Evolutionary conservation across 2,888 invertebrate genomes (phyloP), one percentile per base, ranked within the genome.

Genomic region (Lepidocyrtinus sp.): DNA sequence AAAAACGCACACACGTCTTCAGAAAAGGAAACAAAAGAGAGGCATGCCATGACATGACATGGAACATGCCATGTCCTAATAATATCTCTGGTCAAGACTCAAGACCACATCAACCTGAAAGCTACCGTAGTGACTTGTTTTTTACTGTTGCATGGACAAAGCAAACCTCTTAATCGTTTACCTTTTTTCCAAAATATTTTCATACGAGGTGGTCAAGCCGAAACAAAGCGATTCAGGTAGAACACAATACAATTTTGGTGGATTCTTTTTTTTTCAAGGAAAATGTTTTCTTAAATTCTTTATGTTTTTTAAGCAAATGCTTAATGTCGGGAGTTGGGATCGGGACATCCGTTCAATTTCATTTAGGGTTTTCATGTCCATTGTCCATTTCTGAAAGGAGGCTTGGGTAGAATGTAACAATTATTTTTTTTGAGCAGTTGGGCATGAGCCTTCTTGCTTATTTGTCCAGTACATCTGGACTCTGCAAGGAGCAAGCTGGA

Each of bases 91-190:
- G n/a, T n/a, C n/a, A n/a, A n/a, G n/a, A n/a, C n/a, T n/a, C n/a
- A n/a, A n/a, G n/a, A n/a, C n/a, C n/a, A n/a, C n/a, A n/a, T n/a
- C n/a, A n/a, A 65, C 50, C 55, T 61, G 74, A 67, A 74, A 24
- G 68, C 46, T 68, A 75, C 61, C 50, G 21, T 25, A 2, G 17
- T 68, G 24, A 12, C 25, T 17, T 72, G 63, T n/a, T n/a, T n/a
- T 67, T 67, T 55, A 19, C 61, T 62, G 45, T 75, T 76, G 69
- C 75, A 64, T 70, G 75, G 70, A 76, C 64, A 76, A 76, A 76
- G 63, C 70, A 64, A 76, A 64, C 63, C 75, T 64, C 69, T 70
- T 70, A 70, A 76, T 76, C 70, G 69, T 64, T 69, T 50, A 55
- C 69, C 64, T 69, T 69, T 75, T 67, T 25, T 7, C 24, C 67